Evolutionary conservation across 2,797 vertebrate species (phyloP), one percentile per base, ranked within the genome.

Genomic region (Scolopax bukidnonensis): DNA sequence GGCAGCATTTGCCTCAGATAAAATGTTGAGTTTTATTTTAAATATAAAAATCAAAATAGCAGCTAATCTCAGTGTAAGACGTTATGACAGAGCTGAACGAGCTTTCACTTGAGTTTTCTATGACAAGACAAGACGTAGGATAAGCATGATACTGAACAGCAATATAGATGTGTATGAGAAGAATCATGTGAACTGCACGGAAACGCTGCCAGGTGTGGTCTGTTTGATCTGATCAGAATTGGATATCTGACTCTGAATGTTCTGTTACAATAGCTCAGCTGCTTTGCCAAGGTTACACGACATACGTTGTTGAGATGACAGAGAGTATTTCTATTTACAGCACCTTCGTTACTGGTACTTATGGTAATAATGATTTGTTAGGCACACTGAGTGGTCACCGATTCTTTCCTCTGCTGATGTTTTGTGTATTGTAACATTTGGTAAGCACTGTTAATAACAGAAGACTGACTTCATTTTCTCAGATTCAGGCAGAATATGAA

Each of bases 341-440:
- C 97, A 97, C 96, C 97, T 97, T 97, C 4, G 7, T 97, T 96
- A 94, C 86, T 89, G 96, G 94, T 97, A 97, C 97, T 97, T 97
- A 96, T 93, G 95, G 97, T 97, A 96, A 95, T 77, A 92, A 95
- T 87, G 91, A 92, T 91, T 94, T 94, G 69, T 97, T 97, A 97
- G 97, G 97, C 97, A 97, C 97, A 95, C 96, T 87, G 96, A 97
- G 91, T 96, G 96, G 95, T 95, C 95, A 93, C 89, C 0, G 43
- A 96, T 81, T 69, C 89, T 95, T 93, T 95, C 93, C 90, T 95
- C 96, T 90, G 90, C 85, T 96, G 61, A 94, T 85, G 86, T 70
- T 83, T 60, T 71, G 84, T 78, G 45, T n/a, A 57, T n/a, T 6
- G 13, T 59, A 81, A 88, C 12, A 21, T 87, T 65, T 54, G 70